Percentiles rank a stretch among this genome's conserved stretches.
phyloP scores from a whole-genome alignment of 2,888 invertebrate species.

The Chrysomela aeneicollis region DNA sequence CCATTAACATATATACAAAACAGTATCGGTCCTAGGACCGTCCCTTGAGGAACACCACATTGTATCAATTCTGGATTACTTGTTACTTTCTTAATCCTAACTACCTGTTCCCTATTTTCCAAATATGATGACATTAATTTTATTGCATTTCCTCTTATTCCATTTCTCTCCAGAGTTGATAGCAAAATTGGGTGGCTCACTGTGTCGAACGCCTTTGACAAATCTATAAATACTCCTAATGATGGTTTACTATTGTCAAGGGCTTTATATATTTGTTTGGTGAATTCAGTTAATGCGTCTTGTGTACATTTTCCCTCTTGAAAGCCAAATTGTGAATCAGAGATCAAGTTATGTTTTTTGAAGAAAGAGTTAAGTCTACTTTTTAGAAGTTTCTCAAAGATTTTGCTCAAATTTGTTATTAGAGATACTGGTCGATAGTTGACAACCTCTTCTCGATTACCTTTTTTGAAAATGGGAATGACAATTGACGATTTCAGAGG shows the following conservation, averaged over 20 bases:
- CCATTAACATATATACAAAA: too few species aligned
- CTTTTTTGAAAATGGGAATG: not conserved
- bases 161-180: not conserved
- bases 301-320: not conserved
- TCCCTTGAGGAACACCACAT: not conserved
- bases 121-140: not conserved
- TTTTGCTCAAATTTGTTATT: conserved; percentile 17
- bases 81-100: not conserved
- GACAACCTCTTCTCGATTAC: not conserved
- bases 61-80: not conserved
- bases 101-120: not conserved
- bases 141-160: conserved; percentile 6
- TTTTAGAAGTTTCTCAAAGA: conserved; percentile 17
- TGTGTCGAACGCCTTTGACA: too few species aligned
- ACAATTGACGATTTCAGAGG: not conserved
- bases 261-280: conserved; percentile 1
- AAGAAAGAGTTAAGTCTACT: not conserved
- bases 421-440: conserved; percentile 7
- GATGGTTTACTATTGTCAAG: conserved; percentile 7
- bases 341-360: conserved; percentile 3
- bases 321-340: conserved; percentile 16
- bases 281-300: not conserved
- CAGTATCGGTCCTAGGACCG: too few species aligned
- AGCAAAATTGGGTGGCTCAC: not conserved
- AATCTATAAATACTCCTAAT: too few species aligned